A percentile compares a stretch with the other conserved stretches of the same genome.
phyloP scores from a whole-genome alignment of 2,113 vertebrate genomes.

The Zosterops hypoxanthus region DNA sequence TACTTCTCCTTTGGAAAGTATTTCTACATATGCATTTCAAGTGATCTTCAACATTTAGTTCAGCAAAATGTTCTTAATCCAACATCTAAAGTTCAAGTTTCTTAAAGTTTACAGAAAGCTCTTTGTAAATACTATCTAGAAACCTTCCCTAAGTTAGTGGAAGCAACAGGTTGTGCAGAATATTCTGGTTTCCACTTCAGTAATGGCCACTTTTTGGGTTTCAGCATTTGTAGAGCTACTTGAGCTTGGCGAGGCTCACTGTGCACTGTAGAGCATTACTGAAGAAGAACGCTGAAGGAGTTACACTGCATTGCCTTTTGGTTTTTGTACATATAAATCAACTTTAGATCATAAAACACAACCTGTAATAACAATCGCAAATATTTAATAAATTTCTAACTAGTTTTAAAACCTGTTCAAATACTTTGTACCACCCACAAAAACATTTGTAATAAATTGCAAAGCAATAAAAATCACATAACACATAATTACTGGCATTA shows the following conservation, averaged over 20 bases:
- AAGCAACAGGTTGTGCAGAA: background rate
- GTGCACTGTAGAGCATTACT: background rate
- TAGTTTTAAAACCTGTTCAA: constrained; percentile 70
- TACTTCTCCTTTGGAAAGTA: background rate
- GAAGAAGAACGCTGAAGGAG: background rate
- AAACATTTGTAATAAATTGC: constrained; percentile 70
- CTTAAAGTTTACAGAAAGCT: background rate
- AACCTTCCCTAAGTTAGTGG: background rate
- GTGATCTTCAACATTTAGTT: background rate
- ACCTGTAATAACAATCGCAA: constrained; percentile 75
- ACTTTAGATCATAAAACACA: constrained; percentile 63
- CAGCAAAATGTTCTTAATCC: background rate
- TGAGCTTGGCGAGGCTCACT: background rate
- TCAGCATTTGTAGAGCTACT: background rate
- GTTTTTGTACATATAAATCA: constrained; percentile 52
- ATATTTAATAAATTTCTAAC: constrained; percentile 71
- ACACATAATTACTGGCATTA: constrained; percentile 76
- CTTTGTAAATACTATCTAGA: background rate
- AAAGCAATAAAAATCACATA: constrained; percentile 72
- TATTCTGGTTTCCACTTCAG: background rate
- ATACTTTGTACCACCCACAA: constrained; percentile 75
- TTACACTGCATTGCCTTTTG: background rate
- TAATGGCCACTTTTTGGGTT: background rate
- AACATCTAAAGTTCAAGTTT: background rate
- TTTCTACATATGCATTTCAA: background rate